These are phyloP conservation scores for Lophius piscatorius DNA, from an alignment of 2,113 vertebrate genomes.

Conservation along the genomic window DNA sequence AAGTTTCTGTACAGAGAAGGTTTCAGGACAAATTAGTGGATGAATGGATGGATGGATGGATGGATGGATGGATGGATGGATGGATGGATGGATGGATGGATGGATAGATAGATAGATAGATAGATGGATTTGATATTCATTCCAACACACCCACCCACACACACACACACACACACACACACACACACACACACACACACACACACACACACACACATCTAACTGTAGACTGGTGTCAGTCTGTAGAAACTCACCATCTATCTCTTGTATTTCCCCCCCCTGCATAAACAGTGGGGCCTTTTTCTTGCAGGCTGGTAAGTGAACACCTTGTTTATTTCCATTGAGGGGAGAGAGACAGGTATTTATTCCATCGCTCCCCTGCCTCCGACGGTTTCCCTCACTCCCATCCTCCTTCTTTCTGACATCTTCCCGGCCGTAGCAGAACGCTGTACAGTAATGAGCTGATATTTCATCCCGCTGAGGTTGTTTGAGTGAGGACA, in stretches of 20 bases:
- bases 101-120: no score
- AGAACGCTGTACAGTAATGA: conserved; percentile 19
- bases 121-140: no score
- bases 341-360: conserved; percentile 59
- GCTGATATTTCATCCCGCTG: conserved; percentile 29
- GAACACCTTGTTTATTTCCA: conserved; percentile 76
- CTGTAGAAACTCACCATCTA: conserved; percentile 28
- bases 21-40: no score
- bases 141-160: no score
- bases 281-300: conserved; percentile 61
- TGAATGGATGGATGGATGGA: no score
- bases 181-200: no score
- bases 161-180: no score
- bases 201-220: neutral
- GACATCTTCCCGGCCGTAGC: conserved; percentile 8
- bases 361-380: conserved; percentile 60
- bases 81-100: no score
- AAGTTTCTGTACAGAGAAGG: neutral
- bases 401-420: conserved; percentile 24
- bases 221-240: conserved; percentile 22
- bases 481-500: conserved; percentile 18
- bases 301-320: conserved; percentile 70
- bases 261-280: conserved; percentile 27
- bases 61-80: no score
- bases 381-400: conserved; percentile 25